phyloP scores from a whole-genome alignment of 1,140 invertebrate species.

The Drosophila ananassae region DNA sequence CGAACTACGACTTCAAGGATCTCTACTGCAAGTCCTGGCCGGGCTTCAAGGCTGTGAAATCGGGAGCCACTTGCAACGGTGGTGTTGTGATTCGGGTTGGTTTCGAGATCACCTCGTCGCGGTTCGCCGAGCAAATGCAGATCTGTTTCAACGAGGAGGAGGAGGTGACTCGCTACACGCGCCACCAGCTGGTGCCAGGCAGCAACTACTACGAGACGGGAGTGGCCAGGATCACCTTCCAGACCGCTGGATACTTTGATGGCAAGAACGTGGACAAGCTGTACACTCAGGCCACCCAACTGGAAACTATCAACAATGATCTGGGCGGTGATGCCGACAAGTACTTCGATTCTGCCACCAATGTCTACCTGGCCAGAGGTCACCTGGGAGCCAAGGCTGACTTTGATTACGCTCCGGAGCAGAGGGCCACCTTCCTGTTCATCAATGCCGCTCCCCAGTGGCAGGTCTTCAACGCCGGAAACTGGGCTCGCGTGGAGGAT shows the following conservation, averaged over 20 bases:
- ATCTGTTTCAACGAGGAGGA: slow-evolving; percentile 84
- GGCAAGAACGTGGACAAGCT: slow-evolving; percentile 77
- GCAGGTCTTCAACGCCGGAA: slow-evolving; percentile 88
- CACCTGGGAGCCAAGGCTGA: slow-evolving; percentile 89
- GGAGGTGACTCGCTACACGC: slow-evolving; percentile 83
- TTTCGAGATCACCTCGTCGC: slow-evolving; percentile 62
- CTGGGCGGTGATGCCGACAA: slow-evolving; percentile 68
- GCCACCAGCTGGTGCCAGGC: slow-evolving; percentile 70
- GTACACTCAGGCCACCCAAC: slow-evolving; percentile 78
- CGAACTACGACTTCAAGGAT: slow-evolving; percentile 65
- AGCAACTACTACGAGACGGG: slow-evolving; percentile 76
- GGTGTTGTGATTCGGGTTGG: slow-evolving; percentile 74
- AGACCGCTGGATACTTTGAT: slow-evolving; percentile 70
- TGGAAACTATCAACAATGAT: slow-evolving; percentile 67
- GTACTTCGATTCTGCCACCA: slow-evolving; percentile 59
- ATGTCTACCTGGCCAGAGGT: slow-evolving; percentile 86
- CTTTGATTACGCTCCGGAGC: slow-evolving; percentile 87
- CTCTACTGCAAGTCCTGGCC: slow-evolving; percentile 76
- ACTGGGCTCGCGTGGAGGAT: slow-evolving; percentile 86
- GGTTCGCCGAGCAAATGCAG: slow-evolving; percentile 83
- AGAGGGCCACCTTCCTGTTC: slow-evolving; percentile 88
- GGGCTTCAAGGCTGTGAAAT: slow-evolving; percentile 75
- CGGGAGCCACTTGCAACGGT: slow-evolving; percentile 72
- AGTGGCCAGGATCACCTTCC: slow-evolving; percentile 82
- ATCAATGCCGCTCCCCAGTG: slow-evolving; percentile 88